These are phyloP conservation scores for Brachyistius frenatus DNA, from an alignment of 2,113 vertebrate genomes.

Conservation along the genomic window DNA sequence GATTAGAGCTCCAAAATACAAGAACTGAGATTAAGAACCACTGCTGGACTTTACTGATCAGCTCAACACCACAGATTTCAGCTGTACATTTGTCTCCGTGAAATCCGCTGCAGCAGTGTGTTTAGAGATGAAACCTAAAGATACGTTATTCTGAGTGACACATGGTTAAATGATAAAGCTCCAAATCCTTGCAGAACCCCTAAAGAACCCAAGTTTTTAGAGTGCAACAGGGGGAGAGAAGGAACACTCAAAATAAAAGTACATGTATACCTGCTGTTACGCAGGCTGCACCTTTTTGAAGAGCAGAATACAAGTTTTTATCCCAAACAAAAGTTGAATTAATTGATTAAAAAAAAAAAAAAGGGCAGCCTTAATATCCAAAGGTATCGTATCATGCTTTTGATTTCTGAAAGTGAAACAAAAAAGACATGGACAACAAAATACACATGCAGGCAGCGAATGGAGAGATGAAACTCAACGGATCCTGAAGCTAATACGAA, in stretches of 20 bases:
- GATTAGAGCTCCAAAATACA: not conserved
- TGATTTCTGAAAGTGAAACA: slow-evolving; percentile 1
- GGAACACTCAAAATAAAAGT: slow-evolving; percentile 5
- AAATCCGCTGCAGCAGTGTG: not conserved
- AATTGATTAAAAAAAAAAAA: not conserved
- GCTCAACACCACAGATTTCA: rapidly evolving
- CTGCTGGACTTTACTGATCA: not conserved
- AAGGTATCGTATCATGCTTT: not conserved
- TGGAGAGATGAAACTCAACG: not conserved
- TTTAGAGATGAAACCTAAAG: not conserved
- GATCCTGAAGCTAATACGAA: not conserved
- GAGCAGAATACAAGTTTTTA: not conserved
- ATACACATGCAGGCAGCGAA: slow-evolving; percentile 3
- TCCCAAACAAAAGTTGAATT: not conserved
- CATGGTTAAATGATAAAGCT: not conserved
- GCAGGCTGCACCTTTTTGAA: slow-evolving; percentile 6
- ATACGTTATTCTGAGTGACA: not conserved
- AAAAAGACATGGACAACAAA: not conserved
- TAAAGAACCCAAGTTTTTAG: slow-evolving; percentile 25
- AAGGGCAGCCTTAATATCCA: slow-evolving; percentile 19
- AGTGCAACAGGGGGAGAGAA: slow-evolving; percentile 12
- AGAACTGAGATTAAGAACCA: not conserved
- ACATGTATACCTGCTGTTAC: not conserved
- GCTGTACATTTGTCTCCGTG: not conserved
- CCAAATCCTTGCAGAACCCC: slow-evolving; percentile 18